Evolutionary conservation across 2,113 vertebrate species (phyloP).

Genomic region (Phalacrocorax brasilianus): DNA sequence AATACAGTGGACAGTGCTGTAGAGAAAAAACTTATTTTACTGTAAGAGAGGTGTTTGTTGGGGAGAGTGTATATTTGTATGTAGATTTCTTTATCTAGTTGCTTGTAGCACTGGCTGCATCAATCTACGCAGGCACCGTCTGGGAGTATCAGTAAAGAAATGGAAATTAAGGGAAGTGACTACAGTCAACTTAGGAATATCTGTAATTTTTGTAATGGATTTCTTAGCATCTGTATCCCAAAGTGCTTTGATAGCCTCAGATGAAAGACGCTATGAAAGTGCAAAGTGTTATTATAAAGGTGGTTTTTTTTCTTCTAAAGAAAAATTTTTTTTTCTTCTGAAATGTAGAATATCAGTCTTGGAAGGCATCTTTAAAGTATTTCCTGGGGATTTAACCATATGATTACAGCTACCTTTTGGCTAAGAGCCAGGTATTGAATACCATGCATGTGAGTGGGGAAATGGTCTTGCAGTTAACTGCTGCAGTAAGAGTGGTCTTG

Average conservation of each 20-base stretch:
- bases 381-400: neutral
- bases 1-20: neutral
- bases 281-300: neutral
- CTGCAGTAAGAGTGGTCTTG: neutral
- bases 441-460: neutral
- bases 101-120: neutral
- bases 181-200: neutral
- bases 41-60: neutral
- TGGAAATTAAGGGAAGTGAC: conserved; percentile 31
- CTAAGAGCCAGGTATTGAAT: neutral
- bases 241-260: conserved; percentile 15
- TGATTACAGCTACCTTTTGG: neutral
- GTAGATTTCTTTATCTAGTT: neutral
- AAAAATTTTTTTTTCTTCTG: neutral
- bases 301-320: neutral
- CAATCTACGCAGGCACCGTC: neutral
- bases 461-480: neutral
- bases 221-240: neutral
- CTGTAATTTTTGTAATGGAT: conserved; percentile 38
- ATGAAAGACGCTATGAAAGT: conserved; percentile 31
- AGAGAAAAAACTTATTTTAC: neutral
- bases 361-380: neutral
- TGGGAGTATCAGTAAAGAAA: neutral
- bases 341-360: neutral
- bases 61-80: neutral